Base-by-base conservation (phyloP, 2,797 vertebrate species). In the Cryptoblepharus egeriae region DNA sequence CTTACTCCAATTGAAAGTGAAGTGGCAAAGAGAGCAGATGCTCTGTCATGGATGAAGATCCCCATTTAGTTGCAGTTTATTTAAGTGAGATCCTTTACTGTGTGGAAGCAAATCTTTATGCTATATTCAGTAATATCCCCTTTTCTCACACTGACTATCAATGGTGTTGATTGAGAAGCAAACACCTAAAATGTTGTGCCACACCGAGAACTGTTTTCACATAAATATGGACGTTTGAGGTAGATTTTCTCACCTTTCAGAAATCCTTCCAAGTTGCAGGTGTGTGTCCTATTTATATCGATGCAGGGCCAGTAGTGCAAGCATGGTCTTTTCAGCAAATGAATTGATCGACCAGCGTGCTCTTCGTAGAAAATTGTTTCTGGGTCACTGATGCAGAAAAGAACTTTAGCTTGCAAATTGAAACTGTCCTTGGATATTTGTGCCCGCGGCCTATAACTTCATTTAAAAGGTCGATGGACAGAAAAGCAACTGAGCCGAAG, bases 181-280 rank as follows among this genome's bases (percentile, higher is more conserved):
- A 78, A 16, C 24, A 75, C n/a, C 35, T 45, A n/a, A 30, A 24
- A 0, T 28, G 76, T 64, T 75, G 3, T 18, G 64, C 75, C 26
- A 12, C 69, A 42, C 22, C 55, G 81, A 83, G 30, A 74, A 85
- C 84, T 77, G n/a, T 15, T 52, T 70, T 81, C 64, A 68, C 68
- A 32, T 60, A 58, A 49, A 2, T 39, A 30, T 2, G 1, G 77
- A 61, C 45, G 39, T 81, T 82, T 80, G 42, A 63, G 0, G 0
- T 45, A 81, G 70, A 3, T 0, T 79, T 92, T 82, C 69, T 80
- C 61, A 78, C 10, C 55, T 60, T 24, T 37, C 8, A 26, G 70
- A 91, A 93, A 88, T 55, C 18, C 85, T 57, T 83, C 4, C 18
- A 87, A 87, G 84, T 83, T 83, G 80, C 69, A 73, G 58, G 78